Base-by-base conservation (phyloP, 23 tunicate genomes). In the Pegea sp. region DNA sequence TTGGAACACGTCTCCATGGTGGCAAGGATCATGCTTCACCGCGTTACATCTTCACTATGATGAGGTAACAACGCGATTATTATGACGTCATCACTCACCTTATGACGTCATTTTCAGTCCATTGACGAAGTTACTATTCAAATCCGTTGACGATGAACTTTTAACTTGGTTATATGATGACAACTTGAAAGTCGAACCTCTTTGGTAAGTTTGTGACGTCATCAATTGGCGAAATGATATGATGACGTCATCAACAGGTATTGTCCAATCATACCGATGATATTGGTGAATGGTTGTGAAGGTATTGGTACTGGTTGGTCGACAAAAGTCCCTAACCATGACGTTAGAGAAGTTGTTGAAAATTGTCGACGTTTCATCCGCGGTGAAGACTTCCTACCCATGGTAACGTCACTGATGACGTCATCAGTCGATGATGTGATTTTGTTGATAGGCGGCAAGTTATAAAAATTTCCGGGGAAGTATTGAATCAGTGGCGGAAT, bases 291-390 rank as follows among this genome's bases (percentile, higher is more conserved):
- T 52, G 99, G 99, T 21, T 51, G 86, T n/a, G 95, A 84, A 13
- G 99, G 99, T 48, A 91, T 91, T 58, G 99, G 99, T 4, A 91
- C 99, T 0, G 99, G 99, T 1, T 91, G 99, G 99, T 59, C 79
- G n/a, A 91, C 99, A 1, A 65, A 58, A 7, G 64, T 91, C 3
- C 99, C 99, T 0, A 91, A 91, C 56, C 93, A 78, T 58, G 93
- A 78, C 48, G 54, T 91, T 26, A 62, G 86, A 7, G 86, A 91
- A 29, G 53, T 68, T 33, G 81, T 91, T 4, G 68, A 57, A 4
- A 91, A 91, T 42, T 55, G 72, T 42, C 49, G 70, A 46, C 42
- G 86, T 28, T 34, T 91, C 68, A 72, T 91, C 42, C 42, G 43
- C 18, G 99, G 78, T 25, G 77, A 91, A n/a, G 99, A 91, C 34